phyloP scores from a whole-genome alignment of 2,113 vertebrate genomes.

The Pollimyrus isidori region DNA sequence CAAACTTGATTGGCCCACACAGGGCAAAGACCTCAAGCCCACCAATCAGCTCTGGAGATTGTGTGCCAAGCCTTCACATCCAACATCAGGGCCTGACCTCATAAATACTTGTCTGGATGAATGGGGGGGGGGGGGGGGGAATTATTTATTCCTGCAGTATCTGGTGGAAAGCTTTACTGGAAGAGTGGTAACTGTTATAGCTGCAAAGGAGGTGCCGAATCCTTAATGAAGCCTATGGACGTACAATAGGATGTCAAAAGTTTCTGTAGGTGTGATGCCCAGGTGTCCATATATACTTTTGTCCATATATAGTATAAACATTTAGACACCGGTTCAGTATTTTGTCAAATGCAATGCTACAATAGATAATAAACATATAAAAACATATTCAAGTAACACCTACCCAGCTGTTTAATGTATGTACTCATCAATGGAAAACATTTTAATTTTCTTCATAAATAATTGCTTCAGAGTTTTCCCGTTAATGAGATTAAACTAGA shows the following conservation, averaged over 20 bases:
- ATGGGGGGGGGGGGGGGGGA: background rate
- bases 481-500: conserved; percentile 12
- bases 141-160: background rate
- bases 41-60: background rate
- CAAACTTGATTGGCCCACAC: background rate
- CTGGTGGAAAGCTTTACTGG: background rate
- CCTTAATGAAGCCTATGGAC: background rate
- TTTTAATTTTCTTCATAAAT: conserved; percentile 8
- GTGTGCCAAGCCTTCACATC: background rate
- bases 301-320: background rate
- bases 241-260: background rate
- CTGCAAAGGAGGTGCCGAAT: background rate
- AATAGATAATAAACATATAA: background rate
- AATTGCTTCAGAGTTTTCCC: conserved; percentile 5
- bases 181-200: background rate
- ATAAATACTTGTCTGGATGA: background rate
- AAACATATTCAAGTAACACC: background rate
- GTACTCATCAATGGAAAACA: background rate
- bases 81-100: background rate
- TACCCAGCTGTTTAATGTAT: background rate
- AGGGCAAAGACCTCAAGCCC: background rate
- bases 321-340: background rate
- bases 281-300: background rate
- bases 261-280: background rate
- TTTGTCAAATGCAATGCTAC: background rate